Evolutionary conservation across 2,888 invertebrate species (phyloP).

Genomic region (Drosophila birchii): DNA sequence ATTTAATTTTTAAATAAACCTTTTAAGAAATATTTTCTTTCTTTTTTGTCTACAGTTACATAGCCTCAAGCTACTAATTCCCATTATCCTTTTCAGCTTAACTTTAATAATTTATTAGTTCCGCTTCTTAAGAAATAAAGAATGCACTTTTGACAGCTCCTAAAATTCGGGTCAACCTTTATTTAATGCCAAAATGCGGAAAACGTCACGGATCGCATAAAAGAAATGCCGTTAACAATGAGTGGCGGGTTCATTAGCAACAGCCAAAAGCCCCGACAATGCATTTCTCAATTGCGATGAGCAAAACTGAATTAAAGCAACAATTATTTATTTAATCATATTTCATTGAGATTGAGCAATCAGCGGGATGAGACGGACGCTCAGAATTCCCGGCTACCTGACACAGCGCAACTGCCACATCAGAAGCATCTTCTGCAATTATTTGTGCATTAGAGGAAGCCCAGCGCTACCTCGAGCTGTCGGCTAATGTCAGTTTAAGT

Average conservation of each 20-base stretch:
- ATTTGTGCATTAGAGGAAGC: slow-evolving; percentile 76
- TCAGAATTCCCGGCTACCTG: slow-evolving; percentile 40
- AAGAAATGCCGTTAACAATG: slow-evolving; percentile 33
- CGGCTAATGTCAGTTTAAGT: slow-evolving; percentile 79
- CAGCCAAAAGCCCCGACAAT: slow-evolving; percentile 38
- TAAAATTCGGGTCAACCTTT: not conserved
- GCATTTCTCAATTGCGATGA: slow-evolving; percentile 58
- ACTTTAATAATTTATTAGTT: not conserved
- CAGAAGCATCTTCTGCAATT: slow-evolving; percentile 70
- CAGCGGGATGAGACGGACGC: slow-evolving; percentile 39
- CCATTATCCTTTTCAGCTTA: not conserved
- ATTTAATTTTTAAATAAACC: not conserved
- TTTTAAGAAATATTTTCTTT: not conserved
- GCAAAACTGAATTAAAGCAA: slow-evolving; percentile 74
- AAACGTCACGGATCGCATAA: not conserved
- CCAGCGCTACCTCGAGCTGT: slow-evolving; percentile 43
- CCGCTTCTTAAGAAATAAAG: not conserved
- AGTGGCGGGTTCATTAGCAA: slow-evolving; percentile 27
- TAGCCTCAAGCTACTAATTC: not conserved
- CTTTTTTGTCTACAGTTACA: not conserved
- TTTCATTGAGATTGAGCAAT: slow-evolving; percentile 80
- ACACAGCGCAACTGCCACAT: slow-evolving; percentile 29
- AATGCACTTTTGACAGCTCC: not conserved
- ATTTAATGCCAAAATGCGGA: not conserved
- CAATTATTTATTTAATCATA: slow-evolving; percentile 80